Evolutionary conservation across 2,113 vertebrate species (phyloP).

Genomic region (Nyctibius bracteatus): DNA sequence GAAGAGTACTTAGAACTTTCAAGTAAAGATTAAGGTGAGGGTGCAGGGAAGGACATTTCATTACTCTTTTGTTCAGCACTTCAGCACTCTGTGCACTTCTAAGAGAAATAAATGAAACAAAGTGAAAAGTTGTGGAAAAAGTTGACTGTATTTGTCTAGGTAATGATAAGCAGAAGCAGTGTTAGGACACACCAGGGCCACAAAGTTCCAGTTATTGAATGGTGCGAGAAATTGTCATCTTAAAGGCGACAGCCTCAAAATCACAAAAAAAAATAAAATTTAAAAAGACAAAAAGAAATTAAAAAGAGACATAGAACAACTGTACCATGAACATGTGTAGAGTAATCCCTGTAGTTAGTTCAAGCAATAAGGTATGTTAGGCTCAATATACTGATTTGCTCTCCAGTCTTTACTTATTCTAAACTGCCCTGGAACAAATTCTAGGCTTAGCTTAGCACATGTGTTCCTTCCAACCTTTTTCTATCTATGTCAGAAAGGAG

Average conservation of each 20-base stretch:
- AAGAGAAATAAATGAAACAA: not conserved
- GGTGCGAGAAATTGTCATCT: not conserved
- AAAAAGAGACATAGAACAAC: not conserved
- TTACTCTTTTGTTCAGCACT: too few relatives aligned
- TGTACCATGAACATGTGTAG: not conserved
- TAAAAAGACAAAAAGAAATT: not conserved
- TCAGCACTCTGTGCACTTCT: not conserved
- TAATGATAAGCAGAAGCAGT: not conserved
- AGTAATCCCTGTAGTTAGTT: not conserved
- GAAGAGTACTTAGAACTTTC: not conserved
- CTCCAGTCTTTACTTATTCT: not conserved
- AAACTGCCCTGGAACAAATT: not conserved
- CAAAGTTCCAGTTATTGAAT: not conserved
- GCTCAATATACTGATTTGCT: not conserved
- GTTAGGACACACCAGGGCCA: not conserved
- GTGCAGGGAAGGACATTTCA: not conserved
- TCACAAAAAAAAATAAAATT: too few relatives aligned
- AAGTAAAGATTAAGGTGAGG: not conserved
- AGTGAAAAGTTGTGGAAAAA: not conserved
- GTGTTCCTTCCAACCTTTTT: not conserved
- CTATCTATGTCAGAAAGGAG: not conserved
- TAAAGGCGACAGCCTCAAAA: not conserved
- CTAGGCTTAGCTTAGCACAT: not conserved
- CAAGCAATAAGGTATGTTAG: not conserved
- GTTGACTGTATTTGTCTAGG: not conserved